Evolutionary conservation across 2,888 invertebrate genomes (phyloP).

Genomic region (Agriopis marginaria): DNA sequence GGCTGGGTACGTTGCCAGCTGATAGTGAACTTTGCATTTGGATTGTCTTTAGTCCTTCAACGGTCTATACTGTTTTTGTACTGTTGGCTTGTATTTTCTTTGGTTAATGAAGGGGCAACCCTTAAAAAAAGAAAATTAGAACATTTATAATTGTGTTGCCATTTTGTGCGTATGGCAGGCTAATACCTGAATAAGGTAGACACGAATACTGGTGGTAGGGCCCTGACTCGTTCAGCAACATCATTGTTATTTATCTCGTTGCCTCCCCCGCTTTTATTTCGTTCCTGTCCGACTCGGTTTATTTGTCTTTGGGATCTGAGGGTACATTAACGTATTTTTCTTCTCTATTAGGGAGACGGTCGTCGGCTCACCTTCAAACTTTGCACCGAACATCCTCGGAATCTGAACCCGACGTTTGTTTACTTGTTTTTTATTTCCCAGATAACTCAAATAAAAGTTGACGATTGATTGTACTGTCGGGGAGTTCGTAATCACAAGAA

Average conservation of each 20-base stretch:
- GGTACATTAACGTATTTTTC: slow-evolving; percentile 87
- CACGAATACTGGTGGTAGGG: slow-evolving; percentile 14
- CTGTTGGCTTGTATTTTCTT: too few species aligned
- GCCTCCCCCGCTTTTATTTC: slow-evolving; percentile 81
- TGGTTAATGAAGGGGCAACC: too few species aligned
- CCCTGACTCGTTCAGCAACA: slow-evolving; percentile 62
- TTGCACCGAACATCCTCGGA: slow-evolving; percentile 69
- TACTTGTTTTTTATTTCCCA: slow-evolving; percentile 80
- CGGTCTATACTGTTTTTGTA: too few species aligned
- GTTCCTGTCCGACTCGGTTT: slow-evolving; percentile 80
- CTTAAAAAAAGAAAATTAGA: too few species aligned
- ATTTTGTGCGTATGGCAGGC: background rate
- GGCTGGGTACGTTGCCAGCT: too few species aligned
- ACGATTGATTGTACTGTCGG: slow-evolving; percentile 82
- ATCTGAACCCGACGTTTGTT: slow-evolving; percentile 73
- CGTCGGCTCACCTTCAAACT: slow-evolving; percentile 82
- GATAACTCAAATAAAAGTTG: slow-evolving; percentile 84
- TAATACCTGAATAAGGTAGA: too few species aligned
- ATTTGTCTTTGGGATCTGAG: slow-evolving; percentile 84
- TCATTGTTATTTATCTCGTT: slow-evolving; percentile 83
- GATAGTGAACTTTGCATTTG: too few species aligned
- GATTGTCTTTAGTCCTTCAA: too few species aligned
- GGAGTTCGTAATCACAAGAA: slow-evolving; percentile 72
- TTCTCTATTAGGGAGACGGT: slow-evolving; percentile 84
- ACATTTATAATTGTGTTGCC: background rate